These are phyloP conservation scores for Pyrochroa serraticornis DNA, from an alignment of 2,888 invertebrate species.

Conservation along the genomic window DNA sequence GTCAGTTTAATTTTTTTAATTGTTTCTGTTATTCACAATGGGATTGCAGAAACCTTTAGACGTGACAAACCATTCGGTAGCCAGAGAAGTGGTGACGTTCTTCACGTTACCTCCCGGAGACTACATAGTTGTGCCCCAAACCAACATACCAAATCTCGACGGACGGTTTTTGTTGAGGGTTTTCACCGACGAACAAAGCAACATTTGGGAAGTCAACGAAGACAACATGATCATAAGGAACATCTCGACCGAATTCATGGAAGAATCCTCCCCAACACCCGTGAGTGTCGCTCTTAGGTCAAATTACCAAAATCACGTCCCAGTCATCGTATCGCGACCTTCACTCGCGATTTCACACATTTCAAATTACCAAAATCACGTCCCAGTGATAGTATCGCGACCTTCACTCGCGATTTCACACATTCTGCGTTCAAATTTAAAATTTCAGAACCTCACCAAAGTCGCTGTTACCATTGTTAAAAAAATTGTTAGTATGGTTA, in stretches of 20 bases:
- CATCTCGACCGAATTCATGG: slow-evolving; percentile 66
- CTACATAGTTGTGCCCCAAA: slow-evolving; percentile 76
- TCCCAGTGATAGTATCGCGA: too few relatives aligned
- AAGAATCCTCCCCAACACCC: slow-evolving; percentile 58
- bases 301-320: background rate
- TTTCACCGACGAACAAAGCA: slow-evolving; percentile 74
- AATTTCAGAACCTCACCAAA: too few relatives aligned
- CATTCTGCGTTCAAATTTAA: too few relatives aligned
- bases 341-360: too few relatives aligned
- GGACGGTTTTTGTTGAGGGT: slow-evolving; percentile 74
- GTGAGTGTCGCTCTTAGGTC: slow-evolving; percentile 59
- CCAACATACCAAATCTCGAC: slow-evolving; percentile 70
- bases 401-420: too few relatives aligned
- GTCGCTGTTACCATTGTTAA: too few relatives aligned
- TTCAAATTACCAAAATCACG: too few relatives aligned
- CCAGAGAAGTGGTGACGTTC: slow-evolving; percentile 73
- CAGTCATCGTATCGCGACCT: too few relatives aligned
- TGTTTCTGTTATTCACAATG: background rate
- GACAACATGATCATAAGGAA: slow-evolving; percentile 74
- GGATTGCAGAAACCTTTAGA: slow-evolving; percentile 66
- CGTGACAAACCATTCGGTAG: slow-evolving; percentile 70
- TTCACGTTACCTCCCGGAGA: slow-evolving; percentile 77
- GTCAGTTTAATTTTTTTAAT: slow-evolving; percentile 47
- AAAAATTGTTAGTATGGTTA: background rate
- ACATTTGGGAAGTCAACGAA: slow-evolving; percentile 80